Base-by-base conservation (phyloP, 2,113 vertebrate species). In the Hylia prasina region DNA sequence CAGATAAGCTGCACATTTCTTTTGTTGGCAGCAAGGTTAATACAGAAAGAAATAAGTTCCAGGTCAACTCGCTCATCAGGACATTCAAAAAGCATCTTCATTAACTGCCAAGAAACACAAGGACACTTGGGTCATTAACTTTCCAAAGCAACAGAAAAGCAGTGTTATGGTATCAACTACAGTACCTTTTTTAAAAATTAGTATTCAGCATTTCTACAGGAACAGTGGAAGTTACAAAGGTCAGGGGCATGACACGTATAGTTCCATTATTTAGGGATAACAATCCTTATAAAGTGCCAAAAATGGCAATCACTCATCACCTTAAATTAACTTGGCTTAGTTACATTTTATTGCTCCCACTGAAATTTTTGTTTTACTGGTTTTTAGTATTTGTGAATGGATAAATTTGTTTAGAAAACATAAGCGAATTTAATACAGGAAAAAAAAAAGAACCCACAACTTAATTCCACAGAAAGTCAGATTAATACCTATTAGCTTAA, bases 11-110 rank as follows among this genome's bases (percentile, higher is more conserved):
- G 99, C 11, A 99, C 99, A 19, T 99, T 99, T 96, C 98, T 99
- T 96, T 99, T 99, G 96, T 99, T 99, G 77, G 99, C 99, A 92
- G 99, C 99, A 95, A 99, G 98, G 96, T 99, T 99, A 97, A 99
- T 99, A 97, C 99, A 99, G 98, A 99, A 98, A 79, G 99, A 99
- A 97, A 99, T 99, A 82, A 99, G 98, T 93, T 99, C 99, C 42
- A 98, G 95, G n/a, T 99, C 99, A 92, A 99, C 97, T 64, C 98
- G 96, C 42, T 99, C 98, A 91, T 99, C 99, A 3, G 98, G 97
- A 53, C 98, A 98, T 60, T 98, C 99, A 92, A 98, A 99, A 91
- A 99, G 94, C 99, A 99, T 99, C 98, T 98, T 99, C 99, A 99
- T 99, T 89, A 99, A 94, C 99, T 99, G 97, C 53, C 88, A 98